Base-by-base conservation (phyloP, 2,797 vertebrate genomes). In the Philypnodon macrostomus region DNA sequence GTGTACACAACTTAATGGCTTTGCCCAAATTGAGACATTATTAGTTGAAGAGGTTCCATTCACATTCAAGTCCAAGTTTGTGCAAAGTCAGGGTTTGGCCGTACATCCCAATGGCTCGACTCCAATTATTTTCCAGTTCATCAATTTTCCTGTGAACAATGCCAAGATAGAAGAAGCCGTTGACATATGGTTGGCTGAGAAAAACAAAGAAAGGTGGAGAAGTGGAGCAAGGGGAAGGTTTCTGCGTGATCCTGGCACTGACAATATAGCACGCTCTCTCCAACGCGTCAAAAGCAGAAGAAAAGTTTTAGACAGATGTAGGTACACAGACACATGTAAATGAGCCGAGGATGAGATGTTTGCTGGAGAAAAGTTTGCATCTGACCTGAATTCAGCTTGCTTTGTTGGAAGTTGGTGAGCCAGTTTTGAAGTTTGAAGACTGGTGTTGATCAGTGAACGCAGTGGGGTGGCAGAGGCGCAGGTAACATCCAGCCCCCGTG, bases 361-460 rank as follows among this genome's bases (percentile, higher is more conserved):
- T 39, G 61, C n/a, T n/a, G 27, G 42, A 53, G 45, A 63, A n/a
- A n/a, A n/a, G n/a, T n/a, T n/a, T 70, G 74, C 72, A 75, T 67
- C 73, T 84, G 81, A 85, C 85, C 85, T 82, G 83, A 77, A 83
- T 85, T 67, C 41, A n/a, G 55, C 69, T 62, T 67, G 68, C 59
- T 21, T 51, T 47, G 56, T 55, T 80, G 57, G 21, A 52, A 51
- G 42, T 65, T 36, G 50, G 33, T 70, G 41, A 33, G 56, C 67
- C 68, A 65, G 68, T 65, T 72, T 42, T 18, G 70, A 74, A 62
- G 78, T 66, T 73, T 71, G 61, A 73, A n/a, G 4, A 47, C 46
- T 51, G 58, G 77, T 35, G 47, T 75, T 75, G 51, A 29, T 80
- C 76, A 75, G 65, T 41, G 67, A 73, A 55, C 54, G 2, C 71